Percentiles rank a stretch among this genome's conserved stretches.
phyloP scores from a whole-genome alignment of 2,113 vertebrate species.

The Tachycineta bicolor region DNA sequence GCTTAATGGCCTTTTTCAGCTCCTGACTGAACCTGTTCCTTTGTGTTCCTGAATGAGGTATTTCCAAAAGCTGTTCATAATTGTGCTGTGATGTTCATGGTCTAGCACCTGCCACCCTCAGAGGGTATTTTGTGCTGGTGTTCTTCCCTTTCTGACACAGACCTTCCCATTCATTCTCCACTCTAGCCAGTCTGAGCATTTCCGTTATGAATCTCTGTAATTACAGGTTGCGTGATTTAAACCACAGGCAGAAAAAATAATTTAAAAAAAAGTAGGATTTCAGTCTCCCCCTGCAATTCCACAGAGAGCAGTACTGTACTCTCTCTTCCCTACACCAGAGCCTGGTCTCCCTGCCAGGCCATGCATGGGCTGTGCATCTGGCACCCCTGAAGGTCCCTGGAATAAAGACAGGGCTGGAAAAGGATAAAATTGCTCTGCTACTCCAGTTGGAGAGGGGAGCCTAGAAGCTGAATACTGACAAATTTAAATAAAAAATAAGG shows the following conservation, averaged over 20 bases:
- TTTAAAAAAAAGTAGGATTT: background rate
- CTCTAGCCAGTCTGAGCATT: background rate
- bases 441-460: background rate
- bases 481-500: constrained; percentile 17
- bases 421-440: background rate
- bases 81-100: background rate
- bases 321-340: background rate
- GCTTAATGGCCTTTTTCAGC: background rate
- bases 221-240: background rate
- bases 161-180: background rate
- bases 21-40: background rate
- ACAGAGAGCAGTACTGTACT: background rate
- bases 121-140: background rate
- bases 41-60: background rate
- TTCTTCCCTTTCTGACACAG: background rate
- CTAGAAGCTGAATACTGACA: background rate
- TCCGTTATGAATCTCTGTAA: background rate
- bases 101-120: background rate
- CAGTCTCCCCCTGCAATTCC: background rate
- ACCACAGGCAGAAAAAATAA: background rate
- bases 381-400: background rate
- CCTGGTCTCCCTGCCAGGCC: background rate
- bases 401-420: constrained; percentile 1
- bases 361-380: background rate
- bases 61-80: background rate